Evolutionary conservation across 2,888 invertebrate genomes (phyloP), one percentile per base, ranked within the genome.

Genomic region (Timandra comae): DNA sequence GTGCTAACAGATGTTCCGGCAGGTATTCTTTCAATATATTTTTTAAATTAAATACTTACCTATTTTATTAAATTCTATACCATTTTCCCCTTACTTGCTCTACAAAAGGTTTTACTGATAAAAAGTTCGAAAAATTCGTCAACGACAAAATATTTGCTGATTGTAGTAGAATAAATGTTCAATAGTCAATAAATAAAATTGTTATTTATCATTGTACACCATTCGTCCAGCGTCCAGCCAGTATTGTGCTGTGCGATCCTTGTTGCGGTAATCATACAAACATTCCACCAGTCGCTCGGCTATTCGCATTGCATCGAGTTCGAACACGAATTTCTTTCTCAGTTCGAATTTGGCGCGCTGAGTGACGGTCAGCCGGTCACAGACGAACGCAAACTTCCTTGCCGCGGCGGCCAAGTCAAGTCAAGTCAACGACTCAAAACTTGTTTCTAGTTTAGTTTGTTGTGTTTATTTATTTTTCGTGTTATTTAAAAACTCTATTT

Each of bases 331-430:
- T 4, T 11, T 11, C 24, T 3, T 9, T 33, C 48, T 55, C 71
- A 73, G 75, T 82, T 82, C 69, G 72, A 80, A 82, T 67, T 82
- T 82, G 73, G 81, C 82, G 82, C 78, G 73, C 61, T 43, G 49
- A 45, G 60, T 51, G 41, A 47, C 53, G 53, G 56, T 54, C 67
- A 59, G 68, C 13, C 23, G 10, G 37, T 46, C 29, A n/a, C n/a
- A 49, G 52, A 38, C 41, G 46, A 51, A 49, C 50, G 56, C 49
- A 44, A n/a, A n/a, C n/a, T n/a, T n/a, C n/a, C n/a, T n/a, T n/a
- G n/a, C n/a, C n/a, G n/a, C n/a, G n/a, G n/a, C n/a, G n/a, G n/a
- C n/a, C n/a, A n/a, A n/a, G n/a, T n/a, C n/a, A n/a, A n/a, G n/a
- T 56, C 52, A 61, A 66, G 62, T 60, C 35, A 25, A 27, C 27